phyloP scores from a whole-genome alignment of 2,888 invertebrate species.

The Tethea ocularis region DNA sequence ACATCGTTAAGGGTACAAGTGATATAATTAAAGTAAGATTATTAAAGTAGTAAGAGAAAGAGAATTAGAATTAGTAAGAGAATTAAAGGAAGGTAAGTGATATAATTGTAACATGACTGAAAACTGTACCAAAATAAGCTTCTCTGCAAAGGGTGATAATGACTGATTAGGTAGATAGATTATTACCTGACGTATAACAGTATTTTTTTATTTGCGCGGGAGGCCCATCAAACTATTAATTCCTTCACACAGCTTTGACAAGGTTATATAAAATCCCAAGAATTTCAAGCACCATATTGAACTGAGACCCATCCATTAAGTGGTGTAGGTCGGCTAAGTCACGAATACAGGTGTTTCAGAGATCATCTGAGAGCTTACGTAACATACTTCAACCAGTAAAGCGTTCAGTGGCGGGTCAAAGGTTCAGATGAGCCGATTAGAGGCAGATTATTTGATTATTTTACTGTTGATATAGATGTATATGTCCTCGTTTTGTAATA shows the following conservation, averaged over 20 bases:
- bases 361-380: neutral
- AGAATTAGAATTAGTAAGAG: too few species aligned
- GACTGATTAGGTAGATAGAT: too few species aligned
- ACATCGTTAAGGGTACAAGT: too few species aligned
- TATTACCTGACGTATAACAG: too few species aligned
- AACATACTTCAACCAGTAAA: neutral
- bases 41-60: too few species aligned
- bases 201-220: too few species aligned
- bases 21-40: too few species aligned
- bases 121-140: too few species aligned
- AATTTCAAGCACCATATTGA: neutral
- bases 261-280: neutral
- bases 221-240: neutral
- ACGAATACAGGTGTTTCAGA: slow-evolving; percentile 1
- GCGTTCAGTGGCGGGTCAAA: slow-evolving; percentile 8
- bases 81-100: too few species aligned
- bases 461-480: neutral
- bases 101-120: too few species aligned
- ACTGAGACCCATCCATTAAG: neutral
- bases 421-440: neutral
- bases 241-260: neutral
- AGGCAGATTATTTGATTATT: neutral
- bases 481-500: neutral
- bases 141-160: too few species aligned
- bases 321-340: neutral